Base-by-base conservation (phyloP, 2,113 vertebrate species). In the Daboia siamensis region DNA sequence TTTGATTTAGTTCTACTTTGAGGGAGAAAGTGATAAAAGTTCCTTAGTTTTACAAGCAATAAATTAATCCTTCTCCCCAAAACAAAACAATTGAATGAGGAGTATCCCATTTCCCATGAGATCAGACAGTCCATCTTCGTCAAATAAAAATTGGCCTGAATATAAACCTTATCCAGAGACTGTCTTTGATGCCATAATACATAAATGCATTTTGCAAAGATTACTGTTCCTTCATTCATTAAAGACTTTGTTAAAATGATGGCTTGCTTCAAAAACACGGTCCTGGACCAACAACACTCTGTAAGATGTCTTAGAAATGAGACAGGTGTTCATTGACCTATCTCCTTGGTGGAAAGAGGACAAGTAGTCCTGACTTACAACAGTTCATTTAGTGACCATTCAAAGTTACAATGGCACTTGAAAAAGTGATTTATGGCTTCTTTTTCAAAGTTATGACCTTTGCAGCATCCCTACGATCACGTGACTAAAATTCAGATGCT, bases 1-100 rank as follows among this genome's bases (percentile, higher is more conserved):
- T 93, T 54, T 90, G 88, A 93, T 93, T 93, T 90, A 93, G 39
- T 64, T 57, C 56, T 29, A 90, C 86, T 54, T 90, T 93, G 80
- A 13, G 48, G 88, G 88, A 90, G 55, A 90, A 90, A 33, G 84
- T 61, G 88, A 93, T 93, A 93, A 93, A 90, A 86, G n/a, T 93
- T 69, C 74, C 92, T 93, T 55, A 64, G 80, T 90, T 90, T 90
- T 90, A 89, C 56, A 93, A 59, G 92, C 74, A 7, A 56, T 86
- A 93, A 93, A 93, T 90, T 80, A 86, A 93, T 90, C 80, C 48
- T 44, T 86, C 92, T 69, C n/a, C n/a, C 46, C 23, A 39, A 48
- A 90, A 56, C 39, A 92, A 17, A 56, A 55, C 64, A 80, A 56
- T 64, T 57, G 46, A 84, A 88, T 1, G 74, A 39, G 55, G 24